phyloP scores from a whole-genome alignment of 1,140 invertebrate species.

The Ceratosolen solmsi region DNA sequence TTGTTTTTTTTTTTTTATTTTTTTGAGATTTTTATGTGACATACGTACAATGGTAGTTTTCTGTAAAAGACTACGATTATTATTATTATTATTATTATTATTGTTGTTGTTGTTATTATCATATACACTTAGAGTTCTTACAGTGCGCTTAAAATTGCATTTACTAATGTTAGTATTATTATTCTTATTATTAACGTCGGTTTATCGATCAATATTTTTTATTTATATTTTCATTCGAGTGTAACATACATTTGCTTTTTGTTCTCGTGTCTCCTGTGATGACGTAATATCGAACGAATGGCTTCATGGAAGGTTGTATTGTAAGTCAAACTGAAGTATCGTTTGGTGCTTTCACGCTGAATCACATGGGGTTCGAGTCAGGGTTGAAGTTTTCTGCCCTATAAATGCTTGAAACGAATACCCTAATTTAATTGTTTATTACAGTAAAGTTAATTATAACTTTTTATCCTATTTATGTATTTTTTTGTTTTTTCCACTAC shows the following conservation, averaged over 20 bases:
- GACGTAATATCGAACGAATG: not conserved
- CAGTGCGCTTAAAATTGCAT: too few species aligned
- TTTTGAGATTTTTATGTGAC: not conserved
- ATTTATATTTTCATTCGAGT: not conserved
- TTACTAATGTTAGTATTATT: too few species aligned
- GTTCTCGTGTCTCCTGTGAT: not conserved
- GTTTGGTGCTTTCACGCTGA: not conserved
- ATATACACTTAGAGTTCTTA: too few species aligned
- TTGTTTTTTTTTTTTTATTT: too few species aligned
- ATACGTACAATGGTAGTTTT: not conserved
- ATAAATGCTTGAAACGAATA: not conserved
- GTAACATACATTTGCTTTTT: not conserved
- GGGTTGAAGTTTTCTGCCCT: not conserved
- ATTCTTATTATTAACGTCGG: not conserved
- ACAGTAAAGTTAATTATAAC: not conserved
- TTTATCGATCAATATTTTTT: too few species aligned
- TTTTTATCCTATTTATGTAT: not conserved
- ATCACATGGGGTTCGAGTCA: not conserved
- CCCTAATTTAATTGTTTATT: not conserved
- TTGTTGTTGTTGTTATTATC: too few species aligned
- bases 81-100: too few species aligned
- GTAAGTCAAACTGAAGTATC: not conserved
- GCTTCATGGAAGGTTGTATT: slow-evolving; percentile 21
- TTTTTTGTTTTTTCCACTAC: not conserved
- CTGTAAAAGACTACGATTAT: not conserved